These are phyloP conservation scores for Equus quagga DNA, from an alignment of 2,113 vertebrate species.

Conservation along the genomic window DNA sequence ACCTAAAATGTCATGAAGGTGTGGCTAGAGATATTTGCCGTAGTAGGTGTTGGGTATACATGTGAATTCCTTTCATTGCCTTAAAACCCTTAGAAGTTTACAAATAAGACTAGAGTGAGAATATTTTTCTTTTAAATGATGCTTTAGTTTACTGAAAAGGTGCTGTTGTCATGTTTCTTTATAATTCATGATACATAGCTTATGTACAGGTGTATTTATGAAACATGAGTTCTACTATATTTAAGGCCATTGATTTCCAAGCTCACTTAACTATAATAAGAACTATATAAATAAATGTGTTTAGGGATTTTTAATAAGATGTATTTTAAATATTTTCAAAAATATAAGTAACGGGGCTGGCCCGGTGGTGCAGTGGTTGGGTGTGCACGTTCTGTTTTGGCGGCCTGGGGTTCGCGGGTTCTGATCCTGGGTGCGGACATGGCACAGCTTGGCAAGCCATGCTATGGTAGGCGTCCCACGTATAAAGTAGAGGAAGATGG, in stretches of 20 bases:
- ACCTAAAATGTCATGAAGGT: neutral
- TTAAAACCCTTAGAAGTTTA: neutral
- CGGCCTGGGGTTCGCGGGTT: too few relatives aligned
- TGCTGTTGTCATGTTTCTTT: neutral
- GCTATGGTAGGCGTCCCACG: too few relatives aligned
- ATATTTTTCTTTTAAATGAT: conserved; percentile 29
- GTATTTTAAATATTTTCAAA: conserved; percentile 7
- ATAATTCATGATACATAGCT: neutral
- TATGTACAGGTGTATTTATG: neutral
- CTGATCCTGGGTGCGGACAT: too few relatives aligned
- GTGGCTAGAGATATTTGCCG: neutral
- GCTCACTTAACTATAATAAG: neutral
- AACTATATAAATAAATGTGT: neutral
- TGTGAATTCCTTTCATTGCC: neutral
- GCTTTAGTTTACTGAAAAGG: neutral
- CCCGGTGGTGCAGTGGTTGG: too few relatives aligned
- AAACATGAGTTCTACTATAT: neutral
- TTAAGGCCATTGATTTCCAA: conserved; percentile 1
- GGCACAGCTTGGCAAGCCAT: too few relatives aligned
- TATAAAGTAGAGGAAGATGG: too few relatives aligned
- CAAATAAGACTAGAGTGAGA: neutral
- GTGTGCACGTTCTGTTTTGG: too few relatives aligned
- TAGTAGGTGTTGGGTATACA: neutral
- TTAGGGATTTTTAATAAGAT: neutral
- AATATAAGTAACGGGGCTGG: neutral